These are phyloP conservation scores for Pluvianellus socialis DNA, from an alignment of 2,113 vertebrate genomes.

Conservation along the genomic window DNA sequence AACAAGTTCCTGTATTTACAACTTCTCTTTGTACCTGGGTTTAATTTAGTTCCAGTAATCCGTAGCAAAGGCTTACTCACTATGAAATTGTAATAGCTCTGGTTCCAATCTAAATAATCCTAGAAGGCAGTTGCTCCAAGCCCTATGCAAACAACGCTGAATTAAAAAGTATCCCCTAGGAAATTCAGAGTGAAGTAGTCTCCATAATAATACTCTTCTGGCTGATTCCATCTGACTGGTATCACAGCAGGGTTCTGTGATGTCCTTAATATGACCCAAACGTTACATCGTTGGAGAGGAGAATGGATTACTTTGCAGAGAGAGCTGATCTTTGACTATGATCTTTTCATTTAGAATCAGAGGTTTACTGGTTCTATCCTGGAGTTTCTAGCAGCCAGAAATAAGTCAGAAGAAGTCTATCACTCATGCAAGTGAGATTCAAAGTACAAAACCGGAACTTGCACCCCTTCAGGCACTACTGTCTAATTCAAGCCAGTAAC, in stretches of 20 bases:
- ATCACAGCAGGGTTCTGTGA: conserved; percentile 11
- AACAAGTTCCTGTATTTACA: conserved; percentile 22
- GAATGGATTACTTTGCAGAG: not conserved
- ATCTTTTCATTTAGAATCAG: not conserved
- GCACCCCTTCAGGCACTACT: not conserved
- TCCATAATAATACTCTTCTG: conserved; percentile 46
- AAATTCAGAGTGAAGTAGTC: conserved; percentile 36
- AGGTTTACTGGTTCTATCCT: not conserved
- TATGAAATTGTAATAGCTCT: conserved; percentile 33
- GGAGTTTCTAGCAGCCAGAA: not conserved
- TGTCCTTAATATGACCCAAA: conserved; percentile 52
- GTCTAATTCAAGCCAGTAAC: not conserved
- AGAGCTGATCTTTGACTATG: not conserved
- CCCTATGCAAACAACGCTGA: conserved; percentile 27
- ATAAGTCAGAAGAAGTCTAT: not conserved
- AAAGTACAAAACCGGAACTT: not conserved
- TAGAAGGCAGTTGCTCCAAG: conserved; percentile 51
- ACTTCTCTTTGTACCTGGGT: conserved; percentile 36
- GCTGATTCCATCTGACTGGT: conserved; percentile 27
- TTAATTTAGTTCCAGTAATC: conserved; percentile 51
- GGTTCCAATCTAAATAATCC: conserved; percentile 63
- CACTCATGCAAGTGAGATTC: not conserved
- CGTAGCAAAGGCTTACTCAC: conserved; percentile 14
- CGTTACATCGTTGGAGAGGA: not conserved
- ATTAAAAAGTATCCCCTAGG: conserved; percentile 57